Conservation (phyloP, 2,113 vertebrate genomes). For the Brachypteracias leptosomus region DNA sequence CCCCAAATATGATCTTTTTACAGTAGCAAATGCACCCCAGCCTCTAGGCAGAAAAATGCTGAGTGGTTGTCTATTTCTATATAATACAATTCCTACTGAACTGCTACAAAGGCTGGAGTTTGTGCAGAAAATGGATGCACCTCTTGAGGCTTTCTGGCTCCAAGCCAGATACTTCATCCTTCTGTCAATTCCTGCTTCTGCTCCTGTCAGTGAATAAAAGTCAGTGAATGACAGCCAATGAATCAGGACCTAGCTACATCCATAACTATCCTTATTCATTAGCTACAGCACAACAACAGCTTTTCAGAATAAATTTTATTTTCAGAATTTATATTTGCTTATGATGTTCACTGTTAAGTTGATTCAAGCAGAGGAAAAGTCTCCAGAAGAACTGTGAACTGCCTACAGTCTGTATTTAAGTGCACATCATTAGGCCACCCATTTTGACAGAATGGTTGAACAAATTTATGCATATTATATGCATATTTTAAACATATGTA, state of each 20-base stretch:
- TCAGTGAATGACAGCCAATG: background rate
- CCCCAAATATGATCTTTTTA: background rate
- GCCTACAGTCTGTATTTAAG: background rate
- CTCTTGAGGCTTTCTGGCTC: slow-evolving; percentile 21
- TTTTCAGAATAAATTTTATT: background rate
- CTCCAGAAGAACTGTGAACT: background rate
- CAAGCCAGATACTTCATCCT: slow-evolving; percentile 27
- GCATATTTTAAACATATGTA: background rate
- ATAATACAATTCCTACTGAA: background rate
- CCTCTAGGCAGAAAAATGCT: background rate
- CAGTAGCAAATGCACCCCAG: background rate
- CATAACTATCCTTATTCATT: background rate
- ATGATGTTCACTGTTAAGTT: background rate
- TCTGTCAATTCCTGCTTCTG: slow-evolving; percentile 11
- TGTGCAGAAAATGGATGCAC: slow-evolving; percentile 18
- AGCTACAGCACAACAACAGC: background rate
- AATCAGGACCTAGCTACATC: background rate
- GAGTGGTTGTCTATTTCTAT: background rate
- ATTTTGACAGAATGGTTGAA: background rate
- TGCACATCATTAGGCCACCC: background rate
- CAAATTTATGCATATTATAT: background rate
- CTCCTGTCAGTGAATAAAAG: background rate
- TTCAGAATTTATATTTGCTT: background rate
- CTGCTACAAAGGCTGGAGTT: background rate
- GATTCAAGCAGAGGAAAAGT: background rate